phyloP scores from a whole-genome alignment of 2,113 vertebrate species.

The Empidonax traillii region DNA sequence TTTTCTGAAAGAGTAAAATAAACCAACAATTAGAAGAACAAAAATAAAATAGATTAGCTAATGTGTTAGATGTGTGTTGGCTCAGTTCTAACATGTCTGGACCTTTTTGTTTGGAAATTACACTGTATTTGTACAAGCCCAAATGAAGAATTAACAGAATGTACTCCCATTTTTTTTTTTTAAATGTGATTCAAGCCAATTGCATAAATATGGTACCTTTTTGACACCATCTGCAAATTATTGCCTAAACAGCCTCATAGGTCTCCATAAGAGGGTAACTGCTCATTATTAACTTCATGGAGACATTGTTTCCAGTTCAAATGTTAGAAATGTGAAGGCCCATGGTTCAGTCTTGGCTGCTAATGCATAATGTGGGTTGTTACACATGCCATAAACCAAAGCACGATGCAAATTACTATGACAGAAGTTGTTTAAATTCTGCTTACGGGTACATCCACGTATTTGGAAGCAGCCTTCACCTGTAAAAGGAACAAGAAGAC shows the following conservation, averaged over 20 bases:
- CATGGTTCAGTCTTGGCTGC: neutral
- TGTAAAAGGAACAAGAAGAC: conserved; percentile 73
- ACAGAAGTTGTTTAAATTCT: conserved; percentile 66
- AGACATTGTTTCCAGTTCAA: conserved; percentile 23
- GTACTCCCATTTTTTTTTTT: conserved; percentile 18
- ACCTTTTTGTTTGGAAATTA: conserved; percentile 63
- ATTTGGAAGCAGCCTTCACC: conserved; percentile 99
- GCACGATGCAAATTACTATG: conserved; percentile 3
- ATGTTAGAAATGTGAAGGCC: conserved; percentile 12
- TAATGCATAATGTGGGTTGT: conserved; percentile 3
- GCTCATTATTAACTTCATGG: conserved; percentile 28
- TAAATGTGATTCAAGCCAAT: conserved; percentile 51
- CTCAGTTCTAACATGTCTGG: conserved; percentile 57
- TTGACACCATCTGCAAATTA: conserved; percentile 59
- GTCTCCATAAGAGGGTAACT: conserved; percentile 36
- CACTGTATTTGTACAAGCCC: conserved; percentile 62
- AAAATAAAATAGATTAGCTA: conserved; percentile 66
- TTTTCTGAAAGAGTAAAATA: conserved; percentile 68
- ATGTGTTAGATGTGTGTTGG: conserved; percentile 58
- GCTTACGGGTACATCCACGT: conserved; percentile 99
- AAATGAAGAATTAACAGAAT: conserved; percentile 66
- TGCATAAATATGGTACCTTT: conserved; percentile 60
- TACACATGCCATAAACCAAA: conserved; percentile 34
- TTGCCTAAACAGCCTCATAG: conserved; percentile 35
- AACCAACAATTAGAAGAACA: conserved; percentile 65